Evolutionary conservation across 2,113 vertebrate species (phyloP), one percentile per base, ranked within the genome.

Genomic region (Bubo bubo): DNA sequence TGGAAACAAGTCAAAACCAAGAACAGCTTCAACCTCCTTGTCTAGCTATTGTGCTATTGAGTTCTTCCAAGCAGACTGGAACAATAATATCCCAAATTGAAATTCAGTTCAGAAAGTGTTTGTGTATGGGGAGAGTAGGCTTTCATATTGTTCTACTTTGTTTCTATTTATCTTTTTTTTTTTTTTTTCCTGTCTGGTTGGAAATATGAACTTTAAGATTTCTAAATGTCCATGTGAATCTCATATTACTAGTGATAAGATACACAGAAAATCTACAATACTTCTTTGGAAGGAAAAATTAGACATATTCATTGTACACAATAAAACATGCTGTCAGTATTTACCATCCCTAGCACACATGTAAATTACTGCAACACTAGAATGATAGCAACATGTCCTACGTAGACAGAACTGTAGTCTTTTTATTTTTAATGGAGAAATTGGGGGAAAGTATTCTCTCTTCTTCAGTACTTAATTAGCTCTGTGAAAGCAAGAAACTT

Each of bases 401-500:
- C 12, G 15, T 30, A 77, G 67, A 43, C 17, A 90, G 28, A 80
- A 53, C 9, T 50, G 21, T n/a, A 62, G 20, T 15, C 3, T 35
- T 93, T 87, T 74, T 55, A 26, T 47, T 93, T 85, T 72, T 70
- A 86, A 60, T n/a, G 8, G 10, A 76, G 34, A 79, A 82, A 73
- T 1, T 52, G 6, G 6, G 20, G 58, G 5, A 70, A 77, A 11
- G 9, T 52, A 56, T 63, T 92, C 23, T 94, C 30, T 88, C n/a
- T 79, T 94, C 47, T 72, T 87, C 60, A 62, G 64, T 91, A 86
- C 26, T 79, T 88, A 92, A 95, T 96, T 94, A 79, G n/a, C 9
- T 79, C 55, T 77, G 12, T 90, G 76, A 66, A 88, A 93, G n/a
- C 73, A 35, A 62, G 45, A 82, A 80, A 81, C 35, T 90, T 90